phyloP scores from a whole-genome alignment of 2,888 invertebrate species.

The Temnothorax rugatulus region DNA sequence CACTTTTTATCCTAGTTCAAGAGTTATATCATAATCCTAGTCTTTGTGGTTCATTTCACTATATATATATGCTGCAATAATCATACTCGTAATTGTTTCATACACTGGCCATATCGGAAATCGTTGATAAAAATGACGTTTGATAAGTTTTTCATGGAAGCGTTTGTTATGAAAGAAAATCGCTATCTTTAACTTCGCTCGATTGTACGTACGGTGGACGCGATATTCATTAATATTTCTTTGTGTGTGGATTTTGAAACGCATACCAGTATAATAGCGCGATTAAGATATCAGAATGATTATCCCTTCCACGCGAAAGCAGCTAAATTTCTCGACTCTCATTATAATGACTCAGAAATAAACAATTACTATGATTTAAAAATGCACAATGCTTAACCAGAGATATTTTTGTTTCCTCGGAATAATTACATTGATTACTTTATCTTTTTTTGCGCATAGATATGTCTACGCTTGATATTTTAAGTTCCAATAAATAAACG shows the following conservation, averaged over 20 bases:
- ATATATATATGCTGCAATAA: neutral
- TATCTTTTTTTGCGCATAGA: neutral
- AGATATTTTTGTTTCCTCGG: neutral
- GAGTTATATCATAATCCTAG: neutral
- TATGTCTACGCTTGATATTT: neutral
- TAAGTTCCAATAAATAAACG: neutral
- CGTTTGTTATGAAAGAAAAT: slow-evolving; percentile 9
- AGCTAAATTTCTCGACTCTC: neutral
- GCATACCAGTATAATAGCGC: neutral
- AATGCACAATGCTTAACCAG: neutral
- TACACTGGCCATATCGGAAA: neutral
- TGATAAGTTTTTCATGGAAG: slow-evolving; percentile 12
- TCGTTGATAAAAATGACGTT: neutral
- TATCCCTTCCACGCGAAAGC: neutral
- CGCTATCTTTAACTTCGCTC: neutral
- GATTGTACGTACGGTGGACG: neutral
- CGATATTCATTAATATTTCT: neutral
- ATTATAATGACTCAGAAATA: neutral
- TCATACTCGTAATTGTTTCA: neutral
- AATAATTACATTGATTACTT: neutral
- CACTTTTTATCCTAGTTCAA: slow-evolving; percentile 7
- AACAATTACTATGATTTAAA: slow-evolving; percentile 2
- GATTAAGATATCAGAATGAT: neutral
- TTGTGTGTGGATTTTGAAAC: neutral
- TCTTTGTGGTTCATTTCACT: neutral